Evolutionary conservation across 2,113 vertebrate genomes (phyloP), one percentile per base, ranked within the genome.

Genomic region (Melanostigma gelatinosum): DNA sequence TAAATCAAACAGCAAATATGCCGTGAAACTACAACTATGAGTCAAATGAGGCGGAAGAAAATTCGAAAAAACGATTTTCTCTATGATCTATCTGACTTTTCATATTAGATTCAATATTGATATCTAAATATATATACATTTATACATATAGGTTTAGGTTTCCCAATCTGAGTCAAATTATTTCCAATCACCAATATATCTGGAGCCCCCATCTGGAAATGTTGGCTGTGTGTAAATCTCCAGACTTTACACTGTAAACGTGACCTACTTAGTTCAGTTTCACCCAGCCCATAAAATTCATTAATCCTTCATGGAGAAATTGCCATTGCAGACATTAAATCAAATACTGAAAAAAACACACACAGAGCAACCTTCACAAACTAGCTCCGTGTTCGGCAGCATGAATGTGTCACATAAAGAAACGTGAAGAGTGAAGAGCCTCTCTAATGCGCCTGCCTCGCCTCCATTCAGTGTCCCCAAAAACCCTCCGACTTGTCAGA

Each of bases 401-500:
- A 32, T 80, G 71, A 81, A 66, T 79, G 64, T 73, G 80, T 76
- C 82, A 78, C 63, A 72, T 57, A 72, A 78, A 60, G 83, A 44
- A 68, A 77, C 69, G 6, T 79, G 82, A 69, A 69, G 76, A 89
- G 76, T 77, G 82, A 76, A 72, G 84, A 77, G 73, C 60, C 77
- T 79, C 72, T 82, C 64, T 83, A 66, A 78, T 64, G 9, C 40
- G 22, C 32, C 55, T 3, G 69, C 65, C 79, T 70, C 48, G 72
- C 60, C 77, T 79, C 66, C 79, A 55, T 72, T 77, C 79, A 75
- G 16, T 60, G 77, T 76, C 76, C 76, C 71, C 16, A 62, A 86
- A 86, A 76, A 75, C 63, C 75, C n/a, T 63, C 62, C 44, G n/a
- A 85, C 69, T 83, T 85, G 90, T 93, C 90, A 85, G 74, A 79